Conservation (phyloP, 2,797 vertebrate genomes). For the Fistularia tabacaria region DNA sequence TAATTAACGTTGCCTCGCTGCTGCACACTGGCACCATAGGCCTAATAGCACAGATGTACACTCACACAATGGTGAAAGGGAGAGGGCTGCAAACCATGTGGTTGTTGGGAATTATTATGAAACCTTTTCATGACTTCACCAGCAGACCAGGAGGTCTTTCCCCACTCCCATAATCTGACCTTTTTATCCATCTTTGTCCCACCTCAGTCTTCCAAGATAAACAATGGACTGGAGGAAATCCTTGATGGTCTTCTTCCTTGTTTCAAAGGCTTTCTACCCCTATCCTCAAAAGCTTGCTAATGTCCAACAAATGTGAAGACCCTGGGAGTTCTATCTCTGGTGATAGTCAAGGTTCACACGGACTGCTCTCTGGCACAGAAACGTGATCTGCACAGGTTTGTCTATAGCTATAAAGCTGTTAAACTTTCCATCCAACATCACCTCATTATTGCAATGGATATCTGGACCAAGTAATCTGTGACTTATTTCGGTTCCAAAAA, state of each 20-base stretch:
- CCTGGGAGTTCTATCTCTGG: background rate
- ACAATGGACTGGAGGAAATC: constrained; percentile 61
- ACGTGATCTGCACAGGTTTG: constrained; percentile 1
- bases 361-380: background rate
- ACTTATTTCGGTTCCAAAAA: too few species aligned
- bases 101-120: constrained; percentile 53
- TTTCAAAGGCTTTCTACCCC: constrained; percentile 42
- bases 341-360: background rate
- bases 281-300: constrained; percentile 23
- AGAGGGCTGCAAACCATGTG: constrained; percentile 29
- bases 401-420: too few species aligned
- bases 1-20: constrained; percentile 55
- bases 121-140: constrained; percentile 55
- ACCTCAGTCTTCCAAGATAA: constrained; percentile 53
- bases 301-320: constrained; percentile 35
- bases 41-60: constrained; percentile 51
- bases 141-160: constrained; percentile 36
- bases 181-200: constrained; percentile 41
- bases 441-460: too few species aligned
- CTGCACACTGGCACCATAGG: constrained; percentile 36
- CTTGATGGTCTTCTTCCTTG: constrained; percentile 49
- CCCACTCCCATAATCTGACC: constrained; percentile 47
- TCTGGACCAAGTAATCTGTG: too few species aligned
- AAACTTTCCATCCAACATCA: too few species aligned
- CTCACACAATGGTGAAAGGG: constrained; percentile 59